A percentile compares a stretch with the other conserved stretches of the same genome.
Evolutionary conservation across 2,888 invertebrate genomes (phyloP).

Genomic region (Drosophila pullipes): DNA sequence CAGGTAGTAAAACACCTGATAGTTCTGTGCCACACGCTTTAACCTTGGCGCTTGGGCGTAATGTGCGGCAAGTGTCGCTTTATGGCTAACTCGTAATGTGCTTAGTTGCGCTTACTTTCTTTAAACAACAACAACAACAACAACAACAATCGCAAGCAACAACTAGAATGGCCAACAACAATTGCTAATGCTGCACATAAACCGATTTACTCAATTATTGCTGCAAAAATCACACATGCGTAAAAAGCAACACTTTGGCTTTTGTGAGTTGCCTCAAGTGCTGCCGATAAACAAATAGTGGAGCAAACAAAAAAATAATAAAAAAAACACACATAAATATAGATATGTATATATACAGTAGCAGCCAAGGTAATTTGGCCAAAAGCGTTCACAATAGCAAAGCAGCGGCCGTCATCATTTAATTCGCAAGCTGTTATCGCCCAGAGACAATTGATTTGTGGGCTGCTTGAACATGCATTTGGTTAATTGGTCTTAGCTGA

Average conservation of each 20-base stretch:
- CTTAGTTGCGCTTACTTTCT: conserved; percentile 79
- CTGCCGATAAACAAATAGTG: conserved; percentile 21
- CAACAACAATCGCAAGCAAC: conserved; percentile 18
- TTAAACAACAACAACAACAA: conserved; percentile 37
- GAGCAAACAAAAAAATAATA: background rate
- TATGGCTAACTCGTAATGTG: conserved; percentile 64
- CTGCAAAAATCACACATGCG: conserved; percentile 58
- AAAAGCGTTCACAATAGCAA: conserved; percentile 28
- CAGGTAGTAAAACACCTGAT: conserved; percentile 16
- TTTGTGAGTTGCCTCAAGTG: conserved; percentile 48
- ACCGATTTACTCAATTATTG: conserved; percentile 80
- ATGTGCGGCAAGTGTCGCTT: conserved; percentile 70
- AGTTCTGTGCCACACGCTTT: conserved; percentile 75
- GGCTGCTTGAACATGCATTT: conserved; percentile 67
- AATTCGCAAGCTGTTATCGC: conserved; percentile 58
- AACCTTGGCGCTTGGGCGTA: conserved; percentile 78
- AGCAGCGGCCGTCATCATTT: conserved; percentile 63
- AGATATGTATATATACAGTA: conserved; percentile 26
- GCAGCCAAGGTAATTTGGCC: conserved; percentile 60
- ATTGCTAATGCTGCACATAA: conserved; percentile 73
- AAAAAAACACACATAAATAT: conserved; percentile 11
- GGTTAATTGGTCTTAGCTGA: conserved; percentile 34
- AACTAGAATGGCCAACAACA: conserved; percentile 45
- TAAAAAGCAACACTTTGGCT: conserved; percentile 28
- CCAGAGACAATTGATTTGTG: conserved; percentile 38